Conservation (phyloP, 2,888 invertebrate genomes). For the Rotaria macrura region DNA sequence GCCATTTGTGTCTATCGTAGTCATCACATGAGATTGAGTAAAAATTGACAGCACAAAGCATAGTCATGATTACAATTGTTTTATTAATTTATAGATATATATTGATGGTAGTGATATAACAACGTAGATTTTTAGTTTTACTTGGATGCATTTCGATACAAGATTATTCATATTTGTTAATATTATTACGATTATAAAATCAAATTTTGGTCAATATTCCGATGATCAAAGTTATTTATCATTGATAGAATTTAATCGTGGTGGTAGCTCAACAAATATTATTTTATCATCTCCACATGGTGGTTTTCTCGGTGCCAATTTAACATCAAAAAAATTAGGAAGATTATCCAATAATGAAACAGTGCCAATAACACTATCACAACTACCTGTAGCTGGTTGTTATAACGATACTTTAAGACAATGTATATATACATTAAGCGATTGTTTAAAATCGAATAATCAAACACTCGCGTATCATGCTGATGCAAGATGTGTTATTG, state of each 20-base stretch:
- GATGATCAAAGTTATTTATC: slow-evolving; percentile 15
- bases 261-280: background rate
- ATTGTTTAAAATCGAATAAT: background rate
- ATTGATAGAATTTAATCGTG: slow-evolving; percentile 11
- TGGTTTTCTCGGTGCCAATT: slow-evolving; percentile 12
- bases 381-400: background rate
- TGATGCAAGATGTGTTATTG: background rate
- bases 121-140: background rate
- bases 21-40: too few species aligned
- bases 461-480: background rate
- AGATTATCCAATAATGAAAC: background rate
- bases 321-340: background rate
- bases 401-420: slow-evolving; percentile 8
- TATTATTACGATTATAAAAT: background rate
- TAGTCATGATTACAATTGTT: background rate
- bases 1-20: background rate
- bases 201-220: background rate
- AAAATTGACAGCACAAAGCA: background rate
- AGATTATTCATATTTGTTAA: background rate
- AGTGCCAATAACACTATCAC: background rate
- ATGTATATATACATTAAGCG: background rate
- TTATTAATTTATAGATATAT: background rate
- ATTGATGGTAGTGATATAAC: background rate
- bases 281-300: slow-evolving; percentile 6
- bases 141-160: background rate